Percentiles rank a stretch among this genome's conserved stretches.
Evolutionary conservation across 2,113 vertebrate genomes (phyloP).

Genomic region (Piprites chloris): DNA sequence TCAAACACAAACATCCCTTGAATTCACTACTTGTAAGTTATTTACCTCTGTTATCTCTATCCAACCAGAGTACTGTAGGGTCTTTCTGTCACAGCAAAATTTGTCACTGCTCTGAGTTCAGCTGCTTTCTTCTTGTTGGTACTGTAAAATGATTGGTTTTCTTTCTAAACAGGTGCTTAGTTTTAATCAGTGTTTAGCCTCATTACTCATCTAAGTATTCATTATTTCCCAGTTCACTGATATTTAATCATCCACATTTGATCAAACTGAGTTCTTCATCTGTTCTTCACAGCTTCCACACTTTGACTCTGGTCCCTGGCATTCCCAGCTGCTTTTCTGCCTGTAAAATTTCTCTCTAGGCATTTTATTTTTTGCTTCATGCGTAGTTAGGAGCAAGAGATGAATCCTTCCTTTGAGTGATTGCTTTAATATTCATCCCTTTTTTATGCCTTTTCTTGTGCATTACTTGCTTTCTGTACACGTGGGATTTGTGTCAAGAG

Average conservation of each 20-base stretch:
- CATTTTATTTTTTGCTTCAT: constrained; percentile 33
- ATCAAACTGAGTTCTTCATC: background rate
- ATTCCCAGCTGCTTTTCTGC: background rate
- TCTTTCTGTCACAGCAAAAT: background rate
- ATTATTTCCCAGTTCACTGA: constrained; percentile 29
- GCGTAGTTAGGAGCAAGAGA: background rate
- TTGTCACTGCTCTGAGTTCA: constrained; percentile 1
- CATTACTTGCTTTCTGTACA: constrained; percentile 11
- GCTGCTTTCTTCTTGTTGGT: background rate
- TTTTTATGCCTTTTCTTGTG: background rate
- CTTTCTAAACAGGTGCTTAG: background rate
- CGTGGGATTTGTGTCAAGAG: constrained; percentile 37
- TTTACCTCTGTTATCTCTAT: constrained; percentile 24
- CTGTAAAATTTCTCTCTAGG: background rate
- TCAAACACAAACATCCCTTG: background rate
- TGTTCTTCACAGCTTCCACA: constrained; percentile 16
- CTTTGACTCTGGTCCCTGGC: constrained; percentile 15
- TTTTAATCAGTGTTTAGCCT: constrained; percentile 23
- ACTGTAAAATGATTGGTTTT: background rate
- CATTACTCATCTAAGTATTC: constrained; percentile 16
- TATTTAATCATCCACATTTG: constrained; percentile 2
- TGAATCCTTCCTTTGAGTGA: constrained; percentile 28
- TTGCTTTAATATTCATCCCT: constrained; percentile 45
- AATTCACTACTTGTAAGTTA: background rate
- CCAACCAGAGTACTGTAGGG: background rate